Evolutionary conservation across 2,113 vertebrate genomes (phyloP).

Genomic region (Melanostigma gelatinosum): DNA sequence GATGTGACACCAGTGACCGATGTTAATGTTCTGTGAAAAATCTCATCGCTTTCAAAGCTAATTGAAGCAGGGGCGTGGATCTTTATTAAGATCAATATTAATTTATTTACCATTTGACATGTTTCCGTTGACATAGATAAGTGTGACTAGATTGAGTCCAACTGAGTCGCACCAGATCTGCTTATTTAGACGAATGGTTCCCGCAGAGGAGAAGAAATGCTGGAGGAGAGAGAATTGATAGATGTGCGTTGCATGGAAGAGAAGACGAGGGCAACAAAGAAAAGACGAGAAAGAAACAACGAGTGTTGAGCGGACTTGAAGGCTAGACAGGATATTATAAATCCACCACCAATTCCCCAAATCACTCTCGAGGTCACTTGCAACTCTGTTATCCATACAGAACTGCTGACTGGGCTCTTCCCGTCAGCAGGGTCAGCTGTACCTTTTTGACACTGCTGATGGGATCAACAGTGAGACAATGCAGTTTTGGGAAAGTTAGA

Average conservation of each 20-base stretch:
- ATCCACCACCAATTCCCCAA: conserved; percentile 32
- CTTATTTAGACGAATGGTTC: conserved; percentile 39
- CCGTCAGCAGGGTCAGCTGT: conserved; percentile 50
- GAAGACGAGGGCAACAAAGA: not conserved
- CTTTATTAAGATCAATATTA: conserved; percentile 54
- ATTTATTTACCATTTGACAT: conserved; percentile 51
- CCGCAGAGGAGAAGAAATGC: not conserved
- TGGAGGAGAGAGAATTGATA: conserved; percentile 6
- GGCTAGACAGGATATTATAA: conserved; percentile 23
- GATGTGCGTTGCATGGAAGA: conserved; percentile 1
- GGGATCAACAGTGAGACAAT: conserved; percentile 26
- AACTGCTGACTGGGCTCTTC: conserved; percentile 60
- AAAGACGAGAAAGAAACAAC: not conserved
- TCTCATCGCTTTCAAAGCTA: conserved; percentile 53
- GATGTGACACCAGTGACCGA: conserved; percentile 38
- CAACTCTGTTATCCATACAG: conserved; percentile 39
- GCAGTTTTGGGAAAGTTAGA: conserved; percentile 18
- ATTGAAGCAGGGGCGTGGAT: conserved; percentile 48
- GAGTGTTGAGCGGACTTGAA: conserved; percentile 30
- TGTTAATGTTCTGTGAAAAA: conserved; percentile 53
- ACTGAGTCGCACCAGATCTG: conserved; percentile 7
- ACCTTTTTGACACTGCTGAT: conserved; percentile 32
- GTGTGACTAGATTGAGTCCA: conserved; percentile 7
- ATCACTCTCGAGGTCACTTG: conserved; percentile 50
- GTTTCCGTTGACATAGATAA: conserved; percentile 40